Base-by-base conservation (phyloP, 2,888 invertebrate genomes). In the Ichneumoninae sp. region DNA sequence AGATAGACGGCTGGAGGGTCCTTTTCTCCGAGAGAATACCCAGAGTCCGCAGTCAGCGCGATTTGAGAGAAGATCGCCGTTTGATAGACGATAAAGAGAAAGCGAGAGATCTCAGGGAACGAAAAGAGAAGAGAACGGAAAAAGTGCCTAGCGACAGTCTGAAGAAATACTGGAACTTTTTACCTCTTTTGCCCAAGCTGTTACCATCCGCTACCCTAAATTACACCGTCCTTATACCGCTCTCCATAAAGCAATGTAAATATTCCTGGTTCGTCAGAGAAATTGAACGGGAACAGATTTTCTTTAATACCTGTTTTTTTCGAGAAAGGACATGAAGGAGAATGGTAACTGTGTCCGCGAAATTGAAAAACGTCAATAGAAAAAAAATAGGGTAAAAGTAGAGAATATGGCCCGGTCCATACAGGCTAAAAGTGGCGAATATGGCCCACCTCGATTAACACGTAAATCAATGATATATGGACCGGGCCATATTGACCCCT, bases 61-160 rank as follows among this genome's bases (percentile, higher is more conserved):
- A 89, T 88, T 89, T 85, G 87, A 87, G 85, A 73, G 85, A 85
- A 86, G 87, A 88, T 89, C 87, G 85, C 85, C 66, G 83, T 89
- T 90, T 89, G 89, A 89, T 90, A 86, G 88, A 82, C 89, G 88
- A 89, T 88, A 90, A 90, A 89, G 82, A 86, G 81, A 83, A 77
- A 81, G 54, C 60, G 74, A 83, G 70, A 63, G 75, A 70, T 57
- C 33, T 60, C 10, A 50, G 52, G 30, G 78, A 83, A 47, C 60
- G 52, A 26, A 54, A 66, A 71, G 77, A 60, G 60, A 78, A 57
- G 40, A 71, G 76, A 73, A 68, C 19, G 66, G 7, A 74, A 71
- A 75, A 85, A 81, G 36, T 52, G 65, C 60, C 26, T 6, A 22
- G 57, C 40, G 71, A 82, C 47, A 75, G 69, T 70, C 70, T 22